Base-by-base conservation (phyloP, 2,888 invertebrate species). In the Clanis bilineata region DNA sequence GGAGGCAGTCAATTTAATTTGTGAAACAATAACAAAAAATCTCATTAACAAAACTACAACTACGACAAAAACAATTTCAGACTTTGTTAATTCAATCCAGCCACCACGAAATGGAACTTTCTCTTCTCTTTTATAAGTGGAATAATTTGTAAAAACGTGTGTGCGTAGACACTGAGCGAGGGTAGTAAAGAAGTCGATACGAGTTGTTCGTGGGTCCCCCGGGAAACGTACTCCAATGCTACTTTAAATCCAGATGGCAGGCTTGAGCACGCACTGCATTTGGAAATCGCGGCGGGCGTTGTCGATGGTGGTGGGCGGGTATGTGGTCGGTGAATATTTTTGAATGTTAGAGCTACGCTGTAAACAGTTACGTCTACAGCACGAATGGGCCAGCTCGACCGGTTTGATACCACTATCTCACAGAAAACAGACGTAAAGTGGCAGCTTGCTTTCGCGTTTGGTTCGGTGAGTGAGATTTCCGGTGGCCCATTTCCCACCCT, bases 151-250 rank as follows among this genome's bases (percentile, higher is more conserved):
- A 32, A 51, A 44, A 51, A 51, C n/a, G 45, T 51, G 51, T 21
- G 51, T 51, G 51, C 51, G 51, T 51, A 51, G 51, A 51, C 32
- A 51, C 63, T 69, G 67, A 69, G 67, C 68, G 64, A 59, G 62
- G 65, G 68, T 64, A 60, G 64, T 72, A 71, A 73, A 68, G 65
- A 69, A 63, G 65, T 63, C 65, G 63, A 61, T 62, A 58, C 54
- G 64, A 66, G 60, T 65, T 64, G 64, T 64, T 67, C 62, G 67
- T 63, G 64, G 60, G 63, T 68, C 77, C 69, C 76, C 3, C 3
- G 76, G 73, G 77, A 74, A 61, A 58, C 70, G 66, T 71, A 67
- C 67, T 58, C 67, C 15, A 62, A 66, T 68, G 25, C 47, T 60
- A 61, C 64, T 65, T 66, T 62, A 62, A 63, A 62, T 63, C 62